These are phyloP conservation scores for Pycnomerus fuliginosus DNA, from an alignment of 2,888 invertebrate genomes.

Conservation along the genomic window DNA sequence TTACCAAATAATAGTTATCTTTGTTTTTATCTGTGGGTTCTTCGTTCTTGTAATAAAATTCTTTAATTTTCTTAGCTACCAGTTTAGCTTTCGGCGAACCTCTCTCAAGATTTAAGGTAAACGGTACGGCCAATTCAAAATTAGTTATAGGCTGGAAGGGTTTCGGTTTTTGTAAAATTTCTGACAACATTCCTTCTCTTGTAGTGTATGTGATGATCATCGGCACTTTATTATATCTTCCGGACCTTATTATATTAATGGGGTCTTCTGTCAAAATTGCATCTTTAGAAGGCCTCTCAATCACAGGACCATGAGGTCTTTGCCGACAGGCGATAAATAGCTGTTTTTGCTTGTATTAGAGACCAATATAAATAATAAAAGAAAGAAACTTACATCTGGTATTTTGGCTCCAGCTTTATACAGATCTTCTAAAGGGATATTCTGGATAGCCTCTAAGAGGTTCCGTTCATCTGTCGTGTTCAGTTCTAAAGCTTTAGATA, in stretches of 20 bases:
- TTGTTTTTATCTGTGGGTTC: conserved; percentile 16
- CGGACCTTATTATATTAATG: conserved; percentile 28
- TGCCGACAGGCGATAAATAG: conserved; percentile 2
- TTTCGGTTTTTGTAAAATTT: conserved; percentile 21
- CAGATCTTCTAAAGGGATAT: conserved; percentile 44
- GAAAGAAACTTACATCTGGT: conserved; percentile 29
- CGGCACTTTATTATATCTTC: conserved; percentile 35
- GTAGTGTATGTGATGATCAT: conserved; percentile 36
- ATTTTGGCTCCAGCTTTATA: conserved; percentile 42
- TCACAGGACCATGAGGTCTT: conserved; percentile 19
- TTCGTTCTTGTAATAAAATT: conserved; percentile 6
- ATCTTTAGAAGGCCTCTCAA: conserved; percentile 28
- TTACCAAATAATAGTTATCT: conserved; percentile 26
- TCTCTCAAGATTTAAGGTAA: conserved; percentile 9
- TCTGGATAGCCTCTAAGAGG: conserved; percentile 47
- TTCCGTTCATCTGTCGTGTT: conserved; percentile 3
- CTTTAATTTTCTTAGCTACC: conserved; percentile 35
- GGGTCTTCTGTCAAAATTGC: conserved; percentile 33
- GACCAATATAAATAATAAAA: background rate
- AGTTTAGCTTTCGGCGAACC: conserved; percentile 12
- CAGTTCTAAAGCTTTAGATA: conserved; percentile 4
- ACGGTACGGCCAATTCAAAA: conserved; percentile 31
- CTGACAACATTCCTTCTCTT: conserved; percentile 34
- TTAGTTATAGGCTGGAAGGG: conserved; percentile 20
- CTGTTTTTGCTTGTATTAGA: no score